Conservation (phyloP, 92 coral and sea anemone genomes). For the Pocillopora grandis region DNA sequence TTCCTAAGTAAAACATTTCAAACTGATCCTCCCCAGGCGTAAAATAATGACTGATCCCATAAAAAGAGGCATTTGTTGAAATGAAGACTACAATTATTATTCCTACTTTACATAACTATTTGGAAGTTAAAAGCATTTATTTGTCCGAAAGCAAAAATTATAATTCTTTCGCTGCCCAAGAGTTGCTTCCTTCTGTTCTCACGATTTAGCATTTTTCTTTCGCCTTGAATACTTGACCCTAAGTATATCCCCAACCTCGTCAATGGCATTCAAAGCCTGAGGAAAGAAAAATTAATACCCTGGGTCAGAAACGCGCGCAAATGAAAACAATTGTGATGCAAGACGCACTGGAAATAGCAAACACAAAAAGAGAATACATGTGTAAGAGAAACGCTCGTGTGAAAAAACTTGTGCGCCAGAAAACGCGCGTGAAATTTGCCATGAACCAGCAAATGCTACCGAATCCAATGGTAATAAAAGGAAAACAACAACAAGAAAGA, state of each 20-base stretch:
- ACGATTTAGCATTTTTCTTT: neutral
- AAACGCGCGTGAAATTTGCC: too few species aligned
- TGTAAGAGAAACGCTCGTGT: too few species aligned
- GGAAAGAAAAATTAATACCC: neutral
- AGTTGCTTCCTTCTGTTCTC: neutral
- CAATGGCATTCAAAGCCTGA: slow-evolving; percentile 50
- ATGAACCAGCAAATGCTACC: too few species aligned
- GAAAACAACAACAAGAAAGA: too few species aligned
- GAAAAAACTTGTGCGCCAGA: too few species aligned
- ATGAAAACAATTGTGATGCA: neutral
- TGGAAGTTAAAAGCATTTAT: neutral
- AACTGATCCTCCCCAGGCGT: too few species aligned
- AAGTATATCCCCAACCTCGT: slow-evolving; percentile 56
- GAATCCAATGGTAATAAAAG: too few species aligned
- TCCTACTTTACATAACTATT: too few species aligned
- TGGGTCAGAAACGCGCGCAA: neutral
- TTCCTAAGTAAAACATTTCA: too few species aligned
- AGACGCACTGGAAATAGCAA: neutral
- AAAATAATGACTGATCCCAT: too few species aligned
- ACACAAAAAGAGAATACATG: neutral
- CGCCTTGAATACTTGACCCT: slow-evolving; percentile 52
- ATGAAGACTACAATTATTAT: too few species aligned
- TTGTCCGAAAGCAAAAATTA: neutral
- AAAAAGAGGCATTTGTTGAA: too few species aligned
- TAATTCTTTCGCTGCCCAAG: neutral